Evolutionary conservation across 2,113 vertebrate genomes (phyloP).

Genomic region (Balaeniceps rex): DNA sequence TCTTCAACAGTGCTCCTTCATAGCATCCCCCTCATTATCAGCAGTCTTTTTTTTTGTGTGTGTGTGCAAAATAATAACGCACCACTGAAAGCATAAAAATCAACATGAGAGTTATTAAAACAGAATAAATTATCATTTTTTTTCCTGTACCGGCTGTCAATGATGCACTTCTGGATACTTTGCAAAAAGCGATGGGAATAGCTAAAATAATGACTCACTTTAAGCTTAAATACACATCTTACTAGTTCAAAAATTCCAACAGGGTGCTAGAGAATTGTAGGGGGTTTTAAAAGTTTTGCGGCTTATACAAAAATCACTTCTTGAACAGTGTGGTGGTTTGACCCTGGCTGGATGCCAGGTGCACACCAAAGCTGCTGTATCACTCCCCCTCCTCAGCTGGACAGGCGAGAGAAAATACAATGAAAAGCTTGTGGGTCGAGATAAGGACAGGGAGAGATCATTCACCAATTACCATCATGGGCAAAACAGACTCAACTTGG

Average conservation of each 20-base stretch:
- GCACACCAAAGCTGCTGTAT: too few relatives aligned
- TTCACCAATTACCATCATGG: too few relatives aligned
- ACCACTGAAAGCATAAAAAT: background rate
- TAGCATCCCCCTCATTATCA: background rate
- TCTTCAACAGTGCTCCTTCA: background rate
- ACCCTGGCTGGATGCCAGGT: too few relatives aligned
- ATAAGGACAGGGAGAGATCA: too few relatives aligned
- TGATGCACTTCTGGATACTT: background rate
- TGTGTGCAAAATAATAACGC: background rate
- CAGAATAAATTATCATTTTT: background rate
- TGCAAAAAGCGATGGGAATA: background rate
- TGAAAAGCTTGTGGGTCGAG: too few relatives aligned
- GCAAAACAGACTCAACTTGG: too few relatives aligned
- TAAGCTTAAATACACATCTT: background rate
- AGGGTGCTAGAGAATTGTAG: background rate
- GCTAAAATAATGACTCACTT: background rate
- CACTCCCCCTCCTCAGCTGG: too few relatives aligned
- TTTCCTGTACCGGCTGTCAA: background rate
- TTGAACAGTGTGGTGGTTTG: background rate
- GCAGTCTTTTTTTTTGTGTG: background rate
- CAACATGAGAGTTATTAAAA: background rate
- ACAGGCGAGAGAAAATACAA: too few relatives aligned
- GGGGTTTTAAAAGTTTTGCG: accelerated
- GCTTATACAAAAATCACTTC: background rate
- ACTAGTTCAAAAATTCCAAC: background rate